Conservation (phyloP, 2,113 vertebrate genomes). For the Phodopus roborovskii region DNA sequence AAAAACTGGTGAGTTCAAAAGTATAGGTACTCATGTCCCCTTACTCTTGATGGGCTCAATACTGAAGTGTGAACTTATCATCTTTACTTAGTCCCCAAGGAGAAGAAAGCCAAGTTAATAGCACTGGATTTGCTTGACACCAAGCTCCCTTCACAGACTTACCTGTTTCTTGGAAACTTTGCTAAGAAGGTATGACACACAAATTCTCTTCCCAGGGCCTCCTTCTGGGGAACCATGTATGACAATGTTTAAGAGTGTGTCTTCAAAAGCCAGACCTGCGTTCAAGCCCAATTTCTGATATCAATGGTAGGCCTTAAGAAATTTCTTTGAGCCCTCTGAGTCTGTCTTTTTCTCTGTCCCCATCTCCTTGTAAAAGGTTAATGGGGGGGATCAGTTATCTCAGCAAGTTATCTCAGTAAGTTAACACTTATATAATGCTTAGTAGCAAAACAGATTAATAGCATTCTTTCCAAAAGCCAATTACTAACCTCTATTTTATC, state of each 20-base stretch:
- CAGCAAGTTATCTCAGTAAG: neutral
- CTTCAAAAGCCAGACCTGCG: neutral
- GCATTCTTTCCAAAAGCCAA: neutral
- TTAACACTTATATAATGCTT: neutral
- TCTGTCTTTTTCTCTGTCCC: neutral
- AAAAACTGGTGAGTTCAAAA: neutral
- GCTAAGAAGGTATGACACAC: neutral
- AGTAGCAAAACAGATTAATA: neutral
- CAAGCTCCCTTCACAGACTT: neutral
- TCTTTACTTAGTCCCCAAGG: neutral
- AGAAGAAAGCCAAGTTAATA: neutral
- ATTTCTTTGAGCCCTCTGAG: neutral
- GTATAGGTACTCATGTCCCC: neutral
- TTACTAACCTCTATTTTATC: neutral
- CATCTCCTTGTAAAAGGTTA: fast-evolving
- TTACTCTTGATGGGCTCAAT: neutral
- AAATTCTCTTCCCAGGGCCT: neutral
- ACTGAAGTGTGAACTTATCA: fast-evolving
- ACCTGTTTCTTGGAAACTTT: neutral
- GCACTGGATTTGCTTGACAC: neutral
- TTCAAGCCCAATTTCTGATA: neutral
- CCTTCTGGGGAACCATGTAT: neutral
- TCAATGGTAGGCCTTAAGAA: neutral
- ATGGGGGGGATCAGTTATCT: neutral
- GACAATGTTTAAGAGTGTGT: neutral